A percentile compares a stretch with the other conserved stretches of the same genome.
These are phyloP conservation scores for Oegoconia quadripuncta DNA, from an alignment of 2,888 invertebrate genomes.

Conservation along the genomic window DNA sequence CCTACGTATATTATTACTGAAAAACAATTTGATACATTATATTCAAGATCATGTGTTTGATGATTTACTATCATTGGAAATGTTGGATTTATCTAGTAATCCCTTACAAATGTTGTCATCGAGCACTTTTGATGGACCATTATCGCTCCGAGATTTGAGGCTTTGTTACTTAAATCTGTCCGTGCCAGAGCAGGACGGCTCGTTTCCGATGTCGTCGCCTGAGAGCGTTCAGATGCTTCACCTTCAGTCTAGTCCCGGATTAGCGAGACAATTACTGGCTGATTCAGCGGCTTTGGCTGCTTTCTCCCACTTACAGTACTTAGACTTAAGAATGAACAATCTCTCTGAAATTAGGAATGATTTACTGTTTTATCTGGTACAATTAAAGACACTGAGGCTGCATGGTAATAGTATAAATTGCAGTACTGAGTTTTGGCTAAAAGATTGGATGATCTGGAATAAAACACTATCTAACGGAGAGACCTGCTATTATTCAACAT, in stretches of 20 bases:
- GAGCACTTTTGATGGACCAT: conserved; percentile 83
- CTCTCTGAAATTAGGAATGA: conserved; percentile 80
- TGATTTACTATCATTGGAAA: conserved; percentile 85
- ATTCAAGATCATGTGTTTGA: conserved; percentile 88
- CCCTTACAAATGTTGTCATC: conserved; percentile 83
- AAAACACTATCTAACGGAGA: conserved; percentile 55
- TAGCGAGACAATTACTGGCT: conserved; percentile 84
- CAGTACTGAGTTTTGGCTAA: conserved; percentile 81
- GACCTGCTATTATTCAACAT: conserved; percentile 67
- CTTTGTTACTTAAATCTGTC: conserved; percentile 82
- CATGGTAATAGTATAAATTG: conserved; percentile 87
- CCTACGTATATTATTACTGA: conserved; percentile 86
- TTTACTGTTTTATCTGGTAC: conserved; percentile 83
- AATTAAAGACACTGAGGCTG: conserved; percentile 82
- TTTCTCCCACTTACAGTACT: conserved; percentile 82
- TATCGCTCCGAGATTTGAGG: conserved; percentile 82
- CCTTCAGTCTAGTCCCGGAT: conserved; percentile 85
- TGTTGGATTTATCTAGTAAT: conserved; percentile 91
- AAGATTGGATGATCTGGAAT: conserved; percentile 82
- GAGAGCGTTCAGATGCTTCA: conserved; percentile 86
- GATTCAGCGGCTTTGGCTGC: conserved; percentile 86
- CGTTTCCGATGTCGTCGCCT: conserved; percentile 84
- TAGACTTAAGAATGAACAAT: conserved; percentile 84
- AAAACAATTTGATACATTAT: conserved; percentile 85
- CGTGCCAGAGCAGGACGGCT: conserved; percentile 80